Percentiles rank a stretch among this genome's conserved stretches.
Conservation (phyloP, 1,140 invertebrate species). For the Zaprionus africanus region DNA sequence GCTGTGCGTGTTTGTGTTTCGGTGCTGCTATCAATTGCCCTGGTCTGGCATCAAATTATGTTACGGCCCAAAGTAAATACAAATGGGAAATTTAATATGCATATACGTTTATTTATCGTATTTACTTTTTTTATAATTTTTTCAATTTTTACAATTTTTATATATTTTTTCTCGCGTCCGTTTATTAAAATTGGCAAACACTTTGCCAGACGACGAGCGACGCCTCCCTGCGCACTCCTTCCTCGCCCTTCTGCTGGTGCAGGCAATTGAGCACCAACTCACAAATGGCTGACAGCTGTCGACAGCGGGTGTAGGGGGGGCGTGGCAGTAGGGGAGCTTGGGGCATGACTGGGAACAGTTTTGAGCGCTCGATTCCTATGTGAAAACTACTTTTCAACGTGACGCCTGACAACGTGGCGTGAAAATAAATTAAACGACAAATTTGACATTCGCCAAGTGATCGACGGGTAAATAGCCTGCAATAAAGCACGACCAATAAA, state of each 20-base stretch:
- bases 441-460: constrained; percentile 18
- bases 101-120: constrained; percentile 49
- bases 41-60: constrained; percentile 64
- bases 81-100: constrained; percentile 66
- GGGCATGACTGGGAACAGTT: constrained; percentile 11
- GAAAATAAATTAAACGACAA: constrained; percentile 65
- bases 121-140: constrained; percentile 30
- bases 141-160: constrained; percentile 13
- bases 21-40: constrained; percentile 63
- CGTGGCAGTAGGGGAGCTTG: not conserved
- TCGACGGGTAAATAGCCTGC: constrained; percentile 14
- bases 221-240: constrained; percentile 3
- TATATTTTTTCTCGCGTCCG: not conserved
- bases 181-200: constrained; percentile 55
- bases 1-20: not conserved
- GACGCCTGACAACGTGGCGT: constrained; percentile 53
- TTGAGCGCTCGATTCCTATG: constrained; percentile 62
- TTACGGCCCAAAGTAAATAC: constrained; percentile 66
- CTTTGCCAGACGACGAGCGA: constrained; percentile 22
- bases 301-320: not conserved
- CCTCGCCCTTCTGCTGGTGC: constrained; percentile 14
- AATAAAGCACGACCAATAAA: not conserved
- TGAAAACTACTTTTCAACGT: constrained; percentile 69
- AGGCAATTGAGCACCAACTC: constrained; percentile 58
- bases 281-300: constrained; percentile 73